Evolutionary conservation across 2,888 invertebrate genomes (phyloP), one percentile per base, ranked within the genome.

Genomic region (Xestobium rufovillosum): DNA sequence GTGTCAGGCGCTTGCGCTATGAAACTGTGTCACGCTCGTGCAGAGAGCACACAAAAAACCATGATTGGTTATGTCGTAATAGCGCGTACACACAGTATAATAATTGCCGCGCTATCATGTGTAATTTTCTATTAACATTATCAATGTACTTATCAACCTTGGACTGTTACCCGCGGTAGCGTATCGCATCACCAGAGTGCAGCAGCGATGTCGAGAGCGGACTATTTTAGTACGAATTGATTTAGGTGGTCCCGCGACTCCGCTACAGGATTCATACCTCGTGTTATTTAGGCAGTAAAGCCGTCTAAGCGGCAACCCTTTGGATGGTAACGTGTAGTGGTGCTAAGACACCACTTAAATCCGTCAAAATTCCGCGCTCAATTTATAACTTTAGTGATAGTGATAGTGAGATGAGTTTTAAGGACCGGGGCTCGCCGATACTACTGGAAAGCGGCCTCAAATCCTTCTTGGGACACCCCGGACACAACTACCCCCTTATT

Each of bases 381-480:
- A 53, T 52, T 44, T 63, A 61, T 52, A 62, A 61, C 59, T 65
- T 65, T 41, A 65, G 64, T 65, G 65, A 66, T 50, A 65, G 65
- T 65, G 65, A 65, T 51, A 73, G 75, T 78, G 80, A 77, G 75
- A 86, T 86, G 86, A 85, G 85, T 74, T 85, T 84, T 78, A 84
- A 85, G 78, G 85, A 85, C 76, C 82, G 83, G 73, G 61, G 59
- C 56, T 86, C 84, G 73, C 85, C 85, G 69, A 84, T 83, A 75
- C 78, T 86, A 69, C 79, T 84, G 73, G 85, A 86, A 76, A 83
- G 82, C 73, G 85, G 85, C 72, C 75, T 81, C 66, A 85, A 86
- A 77, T 84, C 84, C 61, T 80, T 85, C 71, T 80, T 86, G 67
- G 80, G 80, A 68, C 80, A 84, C 67, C 83, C 85, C 67, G 82